These are phyloP conservation scores for Zygaena filipendulae DNA, from an alignment of 2,888 invertebrate genomes.

Conservation along the genomic window DNA sequence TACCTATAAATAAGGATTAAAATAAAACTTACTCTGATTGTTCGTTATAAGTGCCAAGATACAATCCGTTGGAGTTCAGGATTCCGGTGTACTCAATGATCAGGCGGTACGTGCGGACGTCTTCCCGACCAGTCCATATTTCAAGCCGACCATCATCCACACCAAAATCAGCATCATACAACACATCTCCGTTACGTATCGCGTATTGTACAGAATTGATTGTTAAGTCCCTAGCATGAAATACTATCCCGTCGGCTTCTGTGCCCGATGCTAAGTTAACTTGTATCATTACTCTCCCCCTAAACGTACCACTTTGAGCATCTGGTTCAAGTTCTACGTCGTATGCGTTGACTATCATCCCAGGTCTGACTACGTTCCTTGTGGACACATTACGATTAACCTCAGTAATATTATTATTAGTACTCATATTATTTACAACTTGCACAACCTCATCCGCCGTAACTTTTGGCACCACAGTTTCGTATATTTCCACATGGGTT, in stretches of 20 bases:
- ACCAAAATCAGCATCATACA: constrained; percentile 16
- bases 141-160: constrained; percentile 24
- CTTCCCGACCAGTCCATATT: constrained; percentile 23
- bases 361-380: constrained; percentile 30
- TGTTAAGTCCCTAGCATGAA: constrained; percentile 25
- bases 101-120: constrained; percentile 25
- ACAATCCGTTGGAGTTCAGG: constrained; percentile 24
- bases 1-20: no score
- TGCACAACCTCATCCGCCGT: no score
- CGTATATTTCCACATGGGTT: no score
- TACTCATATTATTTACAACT: no score
- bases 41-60: constrained; percentile 23
- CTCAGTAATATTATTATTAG: no score
- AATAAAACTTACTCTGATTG: no score
- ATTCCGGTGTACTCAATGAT: constrained; percentile 29
- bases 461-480: no score
- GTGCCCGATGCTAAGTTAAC: constrained; percentile 22
- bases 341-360: constrained; percentile 27
- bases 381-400: constrained; percentile 5
- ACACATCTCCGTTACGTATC: constrained; percentile 20
- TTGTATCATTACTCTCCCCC: constrained; percentile 23
- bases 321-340: constrained; percentile 26
- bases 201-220: constrained; percentile 25
- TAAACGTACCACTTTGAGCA: constrained; percentile 22
- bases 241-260: constrained; percentile 25